Evolutionary conservation across 2,113 vertebrate genomes (phyloP).

Genomic region (Cisticola juncidis): DNA sequence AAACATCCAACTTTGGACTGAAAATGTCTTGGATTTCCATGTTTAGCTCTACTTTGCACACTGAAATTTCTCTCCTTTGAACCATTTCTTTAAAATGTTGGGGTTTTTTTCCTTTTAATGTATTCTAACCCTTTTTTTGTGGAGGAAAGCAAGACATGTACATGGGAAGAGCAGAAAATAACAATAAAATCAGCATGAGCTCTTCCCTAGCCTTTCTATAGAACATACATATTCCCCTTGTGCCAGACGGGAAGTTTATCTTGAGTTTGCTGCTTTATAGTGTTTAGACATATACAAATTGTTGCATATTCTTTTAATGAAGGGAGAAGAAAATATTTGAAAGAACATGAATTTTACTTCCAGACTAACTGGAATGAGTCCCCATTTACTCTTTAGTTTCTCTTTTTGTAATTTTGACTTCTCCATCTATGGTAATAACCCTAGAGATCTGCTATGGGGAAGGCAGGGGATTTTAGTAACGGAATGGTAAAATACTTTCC

Average conservation of each 20-base stretch:
- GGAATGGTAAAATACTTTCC: neutral
- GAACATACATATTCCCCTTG: neutral
- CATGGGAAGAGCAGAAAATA: neutral
- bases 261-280: neutral
- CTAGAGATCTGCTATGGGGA: neutral
- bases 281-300: neutral
- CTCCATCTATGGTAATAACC: neutral
- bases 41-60: neutral
- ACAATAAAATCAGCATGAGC: neutral
- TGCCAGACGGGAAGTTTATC: neutral
- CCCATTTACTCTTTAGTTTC: neutral
- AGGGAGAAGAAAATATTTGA: neutral
- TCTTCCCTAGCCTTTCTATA: neutral
- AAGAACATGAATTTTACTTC: neutral
- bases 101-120: neutral
- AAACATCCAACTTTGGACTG: neutral
- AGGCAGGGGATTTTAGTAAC: neutral
- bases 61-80: neutral
- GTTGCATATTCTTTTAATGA: neutral
- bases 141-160: neutral
- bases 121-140: neutral
- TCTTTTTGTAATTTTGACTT: neutral
- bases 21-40: neutral
- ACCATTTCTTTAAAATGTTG: neutral
- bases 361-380: neutral